Conservation (phyloP, 2,797 vertebrate genomes). For the Sphaeramia orbicularis region DNA sequence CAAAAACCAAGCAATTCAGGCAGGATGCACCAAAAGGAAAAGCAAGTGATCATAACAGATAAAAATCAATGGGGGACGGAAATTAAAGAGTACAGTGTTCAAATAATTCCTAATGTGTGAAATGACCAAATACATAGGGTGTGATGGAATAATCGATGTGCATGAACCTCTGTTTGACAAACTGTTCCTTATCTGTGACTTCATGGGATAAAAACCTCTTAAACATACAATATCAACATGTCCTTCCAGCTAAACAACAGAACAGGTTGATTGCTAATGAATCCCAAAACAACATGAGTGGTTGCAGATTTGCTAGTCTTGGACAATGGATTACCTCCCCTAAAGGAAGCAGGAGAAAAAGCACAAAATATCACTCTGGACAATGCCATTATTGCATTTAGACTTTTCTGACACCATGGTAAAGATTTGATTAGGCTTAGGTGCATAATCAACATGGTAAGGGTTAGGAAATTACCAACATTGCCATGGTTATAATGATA, state of each 20-base stretch:
- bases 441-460: no score
- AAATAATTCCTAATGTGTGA: conserved; percentile 57
- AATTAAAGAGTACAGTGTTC: conserved; percentile 56
- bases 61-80: conserved; percentile 59
- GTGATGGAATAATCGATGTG: conserved; percentile 54
- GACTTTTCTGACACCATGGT: no score
- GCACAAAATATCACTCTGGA: no score
- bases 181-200: conserved; percentile 6
- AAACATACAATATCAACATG: conserved; percentile 19
- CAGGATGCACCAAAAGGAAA: conserved; percentile 30
- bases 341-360: no score
- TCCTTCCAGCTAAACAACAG: no score
- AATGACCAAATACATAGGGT: conserved; percentile 38
- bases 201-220: conserved; percentile 28
- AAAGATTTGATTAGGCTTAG: no score
- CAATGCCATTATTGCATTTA: no score
- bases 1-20: conserved; percentile 18
- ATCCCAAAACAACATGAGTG: no score
- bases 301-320: no score
- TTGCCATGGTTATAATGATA: no score
- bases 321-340: no score
- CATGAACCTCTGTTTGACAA: conserved; percentile 30
- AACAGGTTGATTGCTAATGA: neutral
- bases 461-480: no score
- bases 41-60: conserved; percentile 28